Evolutionary conservation across 2,797 vertebrate genomes (phyloP).

Genomic region (Margarornis squamiger): DNA sequence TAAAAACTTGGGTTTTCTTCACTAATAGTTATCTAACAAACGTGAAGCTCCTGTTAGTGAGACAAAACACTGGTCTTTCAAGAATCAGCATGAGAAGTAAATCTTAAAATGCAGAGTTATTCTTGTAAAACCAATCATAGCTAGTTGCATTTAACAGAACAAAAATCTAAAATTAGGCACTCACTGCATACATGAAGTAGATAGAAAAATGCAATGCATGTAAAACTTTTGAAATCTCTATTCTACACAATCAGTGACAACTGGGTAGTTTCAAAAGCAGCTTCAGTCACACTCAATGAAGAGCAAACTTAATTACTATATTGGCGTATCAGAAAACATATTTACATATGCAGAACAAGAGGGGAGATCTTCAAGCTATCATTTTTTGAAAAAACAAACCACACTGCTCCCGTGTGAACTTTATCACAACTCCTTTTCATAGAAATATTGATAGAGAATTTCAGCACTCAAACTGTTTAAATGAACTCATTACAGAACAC

Average conservation of each 20-base stretch:
- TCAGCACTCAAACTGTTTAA: neutral
- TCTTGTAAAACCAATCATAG: neutral
- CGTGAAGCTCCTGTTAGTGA: neutral
- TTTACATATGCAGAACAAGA: neutral
- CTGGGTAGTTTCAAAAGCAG: neutral
- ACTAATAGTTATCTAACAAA: neutral
- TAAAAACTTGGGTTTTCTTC: neutral
- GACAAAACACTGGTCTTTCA: neutral
- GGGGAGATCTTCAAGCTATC: neutral
- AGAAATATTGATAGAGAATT: neutral
- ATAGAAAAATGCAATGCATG: neutral
- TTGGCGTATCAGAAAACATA: neutral
- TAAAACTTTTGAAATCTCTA: neutral
- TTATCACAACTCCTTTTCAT: neutral
- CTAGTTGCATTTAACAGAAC: neutral
- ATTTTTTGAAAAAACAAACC: neutral
- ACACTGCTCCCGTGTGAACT: neutral
- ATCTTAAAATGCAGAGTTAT: neutral
- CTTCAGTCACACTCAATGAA: neutral
- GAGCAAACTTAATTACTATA: slow-evolving; percentile 1
- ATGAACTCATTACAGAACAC: neutral
- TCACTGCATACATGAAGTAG: neutral
- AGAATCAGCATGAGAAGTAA: neutral
- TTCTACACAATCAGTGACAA: neutral
- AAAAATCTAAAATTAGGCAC: neutral